Conservation (phyloP, 2,113 vertebrate genomes). For the Neodontobutis hainanensis region DNA sequence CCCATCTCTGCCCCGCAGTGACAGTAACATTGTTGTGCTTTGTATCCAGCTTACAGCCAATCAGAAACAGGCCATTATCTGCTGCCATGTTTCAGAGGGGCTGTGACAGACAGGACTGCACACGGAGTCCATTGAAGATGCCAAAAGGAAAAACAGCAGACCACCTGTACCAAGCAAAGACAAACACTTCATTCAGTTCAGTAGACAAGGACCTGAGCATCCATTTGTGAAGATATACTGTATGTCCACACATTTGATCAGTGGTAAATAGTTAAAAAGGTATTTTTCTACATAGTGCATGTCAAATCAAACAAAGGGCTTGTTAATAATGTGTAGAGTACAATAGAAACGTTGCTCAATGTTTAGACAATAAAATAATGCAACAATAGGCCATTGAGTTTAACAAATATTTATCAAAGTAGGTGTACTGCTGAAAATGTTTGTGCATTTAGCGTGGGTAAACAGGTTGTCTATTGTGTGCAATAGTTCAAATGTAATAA, state of each 20-base stretch:
- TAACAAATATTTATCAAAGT: constrained; percentile 37
- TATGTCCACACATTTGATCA: no score
- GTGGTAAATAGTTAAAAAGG: no score
- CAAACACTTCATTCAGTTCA: constrained; percentile 29
- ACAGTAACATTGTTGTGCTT: not conserved
- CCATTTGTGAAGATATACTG: not conserved
- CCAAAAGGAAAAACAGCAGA: constrained; percentile 29
- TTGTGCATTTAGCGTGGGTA: constrained; percentile 7
- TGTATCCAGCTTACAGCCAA: not conserved
- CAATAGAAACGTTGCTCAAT: constrained; percentile 15
- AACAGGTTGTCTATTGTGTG: constrained; percentile 19
- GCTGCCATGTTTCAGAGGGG: constrained; percentile 6
- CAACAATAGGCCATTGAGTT: constrained; percentile 16
- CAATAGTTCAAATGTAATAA: constrained; percentile 13
- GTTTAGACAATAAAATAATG: not conserved
- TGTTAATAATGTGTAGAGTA: constrained; percentile 51
- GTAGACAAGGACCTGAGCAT: constrained; percentile 14
- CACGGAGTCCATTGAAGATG: constrained; percentile 34
- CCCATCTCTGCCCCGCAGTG: not conserved
- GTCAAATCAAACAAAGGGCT: constrained; percentile 23
- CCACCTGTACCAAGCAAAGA: constrained; percentile 24
- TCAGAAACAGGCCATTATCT: constrained; percentile 31
- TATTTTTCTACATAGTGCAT: not conserved
- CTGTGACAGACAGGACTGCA: constrained; percentile 28
- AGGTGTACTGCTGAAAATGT: not conserved